Evolutionary conservation across 1,140 invertebrate species (phyloP), one percentile per base, ranked within the genome.

Genomic region (Temnothorax longispinosus): DNA sequence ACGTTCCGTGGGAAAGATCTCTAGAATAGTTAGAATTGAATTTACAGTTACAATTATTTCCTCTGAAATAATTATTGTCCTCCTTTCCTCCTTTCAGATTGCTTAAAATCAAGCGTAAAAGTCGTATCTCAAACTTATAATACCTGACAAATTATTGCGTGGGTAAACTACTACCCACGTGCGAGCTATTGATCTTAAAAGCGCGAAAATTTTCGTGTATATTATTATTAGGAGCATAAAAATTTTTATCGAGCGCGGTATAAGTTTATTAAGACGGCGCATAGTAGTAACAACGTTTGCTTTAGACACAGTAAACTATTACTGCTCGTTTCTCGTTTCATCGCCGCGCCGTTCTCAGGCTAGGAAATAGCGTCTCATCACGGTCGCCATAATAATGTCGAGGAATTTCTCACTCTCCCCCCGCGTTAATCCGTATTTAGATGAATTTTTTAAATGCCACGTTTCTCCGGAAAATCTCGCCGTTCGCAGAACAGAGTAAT

Each of bases 1-100:
- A 74, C 58, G 50, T 81, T 27, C 69, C 60, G 69, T 89, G 87
- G 62, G 87, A 89, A 80, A 81, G 38, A 78, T n/a, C 47, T 65
- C 60, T 38, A 8, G 15, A 41, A 13, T n/a, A 67, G 47, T 52
- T 41, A 41, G 1, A 38, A 32, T 10, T 7, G 65, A 81, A 44
- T 71, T 71, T 13, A 47, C 21, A 27, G 35, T 69, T 35, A 27
- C 41, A 35, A 18, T 35, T 44, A 60, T 18, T 64, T n/a, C 13
- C 27, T 47, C 15, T 11, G 38, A 27, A n/a, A 64, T 44, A 60
- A n/a, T 10, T 44, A 58, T 44, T 41, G 38, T 6, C 41, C 21
- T 27, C 13, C 11, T 44, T 75, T 75, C 21, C 38, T 15, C 35
- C 38, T n/a, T 5, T 10, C 10, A 56, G 8, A 38, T 74, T 4